phyloP scores from a whole-genome alignment of 92 coral and sea anemone genomes.

The Actinernus sp. region DNA sequence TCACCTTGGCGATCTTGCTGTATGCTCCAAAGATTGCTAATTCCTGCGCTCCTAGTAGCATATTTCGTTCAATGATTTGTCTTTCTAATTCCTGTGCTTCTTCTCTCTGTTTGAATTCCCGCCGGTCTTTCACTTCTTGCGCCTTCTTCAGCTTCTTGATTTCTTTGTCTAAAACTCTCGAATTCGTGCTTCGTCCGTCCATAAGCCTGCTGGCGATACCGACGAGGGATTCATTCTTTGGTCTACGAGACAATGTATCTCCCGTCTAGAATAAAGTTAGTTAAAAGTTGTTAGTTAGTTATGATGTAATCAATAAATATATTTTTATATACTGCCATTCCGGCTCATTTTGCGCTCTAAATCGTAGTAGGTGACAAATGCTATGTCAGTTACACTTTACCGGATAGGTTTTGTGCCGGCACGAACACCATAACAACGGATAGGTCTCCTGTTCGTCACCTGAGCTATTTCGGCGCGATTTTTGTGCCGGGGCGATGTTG shows the following conservation, averaged over 20 bases:
- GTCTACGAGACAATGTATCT: background rate
- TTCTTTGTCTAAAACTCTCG: constrained; percentile 47
- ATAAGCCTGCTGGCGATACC: constrained; percentile 49
- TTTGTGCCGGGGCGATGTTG: too few relatives aligned
- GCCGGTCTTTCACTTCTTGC: constrained; percentile 40
- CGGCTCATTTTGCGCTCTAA: too few relatives aligned
- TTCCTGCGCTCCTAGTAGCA: background rate
- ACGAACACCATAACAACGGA: too few relatives aligned
- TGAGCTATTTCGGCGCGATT: too few relatives aligned
- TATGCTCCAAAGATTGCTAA: background rate
- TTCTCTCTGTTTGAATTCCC: background rate
- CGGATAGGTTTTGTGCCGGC: too few relatives aligned
- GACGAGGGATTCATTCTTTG: constrained; percentile 31
- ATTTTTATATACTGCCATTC: too few relatives aligned
- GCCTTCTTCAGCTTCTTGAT: constrained; percentile 49
- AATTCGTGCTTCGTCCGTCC: constrained; percentile 47
- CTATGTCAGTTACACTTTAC: too few relatives aligned
- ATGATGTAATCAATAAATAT: too few relatives aligned
- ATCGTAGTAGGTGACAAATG: too few relatives aligned
- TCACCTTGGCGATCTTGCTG: background rate
- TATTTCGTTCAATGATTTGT: background rate
- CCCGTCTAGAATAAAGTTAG: constrained; percentile 1
- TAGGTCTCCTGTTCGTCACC: too few relatives aligned
- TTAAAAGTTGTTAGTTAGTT: too few relatives aligned
- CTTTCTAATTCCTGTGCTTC: background rate